These are phyloP conservation scores for Poicephalus gulielmi DNA, from an alignment of 2,113 vertebrate genomes.

Conservation along the genomic window DNA sequence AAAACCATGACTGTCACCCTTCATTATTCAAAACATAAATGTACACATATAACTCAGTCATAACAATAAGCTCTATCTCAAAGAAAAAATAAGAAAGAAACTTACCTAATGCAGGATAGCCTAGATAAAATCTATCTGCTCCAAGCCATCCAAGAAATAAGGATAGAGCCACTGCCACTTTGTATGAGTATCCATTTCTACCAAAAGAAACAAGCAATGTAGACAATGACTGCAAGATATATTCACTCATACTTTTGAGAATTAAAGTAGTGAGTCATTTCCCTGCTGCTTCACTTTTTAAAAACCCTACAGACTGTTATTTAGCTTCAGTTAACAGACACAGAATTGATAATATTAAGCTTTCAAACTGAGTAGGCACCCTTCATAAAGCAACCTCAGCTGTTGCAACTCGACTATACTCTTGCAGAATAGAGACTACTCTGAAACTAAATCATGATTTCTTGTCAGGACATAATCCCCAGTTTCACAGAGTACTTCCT, in stretches of 20 bases:
- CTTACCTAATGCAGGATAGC: slow-evolving; percentile 96
- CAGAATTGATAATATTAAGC: slow-evolving; percentile 7
- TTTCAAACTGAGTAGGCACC: slow-evolving; percentile 23
- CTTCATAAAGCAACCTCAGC: slow-evolving; percentile 50
- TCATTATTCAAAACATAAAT: background rate
- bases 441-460: slow-evolving; percentile 33
- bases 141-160: slow-evolving; percentile 97
- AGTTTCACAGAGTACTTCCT: background rate
- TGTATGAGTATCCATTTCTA: slow-evolving; percentile 96
- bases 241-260: slow-evolving; percentile 21
- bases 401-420: slow-evolving; percentile 7
- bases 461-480: slow-evolving; percentile 23
- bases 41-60: background rate
- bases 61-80: background rate
- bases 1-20: background rate
- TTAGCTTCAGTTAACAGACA: slow-evolving; percentile 28
- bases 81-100: slow-evolving; percentile 7
- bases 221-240: slow-evolving; percentile 27
- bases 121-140: slow-evolving; percentile 96
- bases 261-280: slow-evolving; percentile 45
- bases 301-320: background rate
- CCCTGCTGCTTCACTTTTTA: background rate
- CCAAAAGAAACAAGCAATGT: slow-evolving; percentile 34
- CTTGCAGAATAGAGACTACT: slow-evolving; percentile 37
- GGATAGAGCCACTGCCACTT: slow-evolving; percentile 94